These are phyloP conservation scores for Cylloceria caligata DNA, from an alignment of 2,888 invertebrate genomes.

Conservation along the genomic window DNA sequence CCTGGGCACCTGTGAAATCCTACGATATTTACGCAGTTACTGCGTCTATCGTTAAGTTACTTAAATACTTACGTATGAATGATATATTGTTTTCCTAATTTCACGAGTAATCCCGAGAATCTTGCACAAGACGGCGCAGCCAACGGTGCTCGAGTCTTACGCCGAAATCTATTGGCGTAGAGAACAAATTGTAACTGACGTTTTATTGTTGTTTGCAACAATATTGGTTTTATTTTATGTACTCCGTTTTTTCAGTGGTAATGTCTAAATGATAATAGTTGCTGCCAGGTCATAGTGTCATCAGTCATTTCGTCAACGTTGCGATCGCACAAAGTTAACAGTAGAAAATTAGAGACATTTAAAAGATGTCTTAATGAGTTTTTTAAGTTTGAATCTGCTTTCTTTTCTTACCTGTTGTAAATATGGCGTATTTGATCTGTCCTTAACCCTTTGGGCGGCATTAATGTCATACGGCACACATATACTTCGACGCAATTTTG, in stretches of 20 bases:
- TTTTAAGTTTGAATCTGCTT: too few species aligned
- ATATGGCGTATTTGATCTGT: too few species aligned
- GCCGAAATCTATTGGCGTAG: constrained; percentile 7
- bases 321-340: too few species aligned
- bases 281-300: too few species aligned
- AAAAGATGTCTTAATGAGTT: too few species aligned
- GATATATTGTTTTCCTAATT: constrained; percentile 19
- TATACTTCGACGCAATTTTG: too few species aligned
- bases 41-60: constrained; percentile 33
- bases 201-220: neutral
- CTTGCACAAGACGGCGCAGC: neutral
- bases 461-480: too few species aligned
- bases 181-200: neutral
- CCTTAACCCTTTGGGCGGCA: too few species aligned
- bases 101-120: neutral
- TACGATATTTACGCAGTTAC: constrained; percentile 1
- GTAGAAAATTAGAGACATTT: too few species aligned
- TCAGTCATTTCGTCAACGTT: too few species aligned
- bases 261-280: neutral
- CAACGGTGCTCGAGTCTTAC: neutral
- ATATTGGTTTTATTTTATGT: neutral
- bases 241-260: neutral
- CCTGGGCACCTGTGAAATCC: neutral
- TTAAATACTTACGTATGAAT: constrained; percentile 34
- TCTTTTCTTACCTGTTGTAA: too few species aligned